Base-by-base conservation (phyloP, 2,888 invertebrate species). In the Amphiduros pacificus region DNA sequence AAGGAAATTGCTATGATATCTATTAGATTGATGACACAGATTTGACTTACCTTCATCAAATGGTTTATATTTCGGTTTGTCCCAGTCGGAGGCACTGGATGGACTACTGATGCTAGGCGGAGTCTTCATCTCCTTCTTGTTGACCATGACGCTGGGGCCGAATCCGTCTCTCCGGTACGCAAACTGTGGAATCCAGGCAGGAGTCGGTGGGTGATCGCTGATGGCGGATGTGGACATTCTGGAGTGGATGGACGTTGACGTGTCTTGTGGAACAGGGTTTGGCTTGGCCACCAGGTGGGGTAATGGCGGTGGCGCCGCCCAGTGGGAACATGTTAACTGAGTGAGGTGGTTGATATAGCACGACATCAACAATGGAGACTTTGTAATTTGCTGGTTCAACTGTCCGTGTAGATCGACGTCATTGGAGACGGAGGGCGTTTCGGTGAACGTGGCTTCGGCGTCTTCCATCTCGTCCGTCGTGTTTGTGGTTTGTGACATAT, bases 351-450 rank as follows among this genome's bases (percentile, higher is more conserved):
- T 90, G 78, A 92, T 89, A 79, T 97, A 97, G 76, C 94, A 94
- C 3, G 94, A 91, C 93, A 97, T 94, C 0, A 97, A 85, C 57
- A 97, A 85, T 0, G 96, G 94, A 0, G 96, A 96, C 75, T 95
- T 93, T 5, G 93, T 90, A 67, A 97, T 96, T 0, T 95, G 92
- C 71, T 89, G 88, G 79, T 93, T 93, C 28, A 94, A 90, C 85
- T 97, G 96, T 88, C 93, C 92, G 76, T 95, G 94, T 20, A 97
- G 86, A 83, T 96, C 94, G 0, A 97, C 93, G 14, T 55, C 61
- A 56, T 69, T 63, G 31, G 50, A 24, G 2, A 28, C 32, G 22
- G 31, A 41, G n/a, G 55, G 31, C 2, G 50, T 24, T 2, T 27
- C 29, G 20, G 29, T 58, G 17, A 32, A 22, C 2, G 58, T 28